Conservation (phyloP, 2,888 invertebrate species). For the Clepsis dumicolana region DNA sequence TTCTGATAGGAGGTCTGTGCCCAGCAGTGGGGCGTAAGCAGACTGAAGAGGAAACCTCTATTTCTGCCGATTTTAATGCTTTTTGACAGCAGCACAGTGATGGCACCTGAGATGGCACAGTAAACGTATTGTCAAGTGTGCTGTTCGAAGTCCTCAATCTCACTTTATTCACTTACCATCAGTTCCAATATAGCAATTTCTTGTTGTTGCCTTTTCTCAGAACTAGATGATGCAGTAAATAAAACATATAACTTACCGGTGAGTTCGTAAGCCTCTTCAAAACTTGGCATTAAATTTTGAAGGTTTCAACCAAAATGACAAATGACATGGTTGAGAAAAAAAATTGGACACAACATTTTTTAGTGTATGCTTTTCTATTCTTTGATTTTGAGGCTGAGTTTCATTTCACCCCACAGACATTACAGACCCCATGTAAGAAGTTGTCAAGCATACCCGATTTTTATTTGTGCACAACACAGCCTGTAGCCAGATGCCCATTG, state of each 20-base stretch:
- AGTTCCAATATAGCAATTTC: background rate
- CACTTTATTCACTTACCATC: background rate
- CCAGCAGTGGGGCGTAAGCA: too few species aligned
- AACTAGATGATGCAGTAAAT: background rate
- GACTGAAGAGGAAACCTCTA: too few species aligned
- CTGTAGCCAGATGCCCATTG: too few species aligned
- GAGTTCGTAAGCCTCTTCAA: slow-evolving; percentile 44
- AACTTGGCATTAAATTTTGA: slow-evolving; percentile 38
- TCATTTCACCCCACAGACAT: too few species aligned
- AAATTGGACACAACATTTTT: background rate
- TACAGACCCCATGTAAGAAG: too few species aligned
- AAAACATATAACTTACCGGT: slow-evolving; percentile 33
- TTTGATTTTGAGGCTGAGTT: too few species aligned
- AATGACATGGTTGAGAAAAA: background rate
- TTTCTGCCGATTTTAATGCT: too few species aligned
- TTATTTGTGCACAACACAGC: too few species aligned
- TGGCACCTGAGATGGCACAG: too few species aligned
- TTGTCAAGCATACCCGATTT: too few species aligned
- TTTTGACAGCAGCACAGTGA: background rate
- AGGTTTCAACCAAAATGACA: slow-evolving; percentile 13
- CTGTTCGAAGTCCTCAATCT: background rate
- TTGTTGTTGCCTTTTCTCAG: background rate
- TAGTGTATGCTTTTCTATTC: too few species aligned
- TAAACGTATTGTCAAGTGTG: background rate
- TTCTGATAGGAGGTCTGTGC: too few species aligned